Evolutionary conservation across 2,888 invertebrate genomes (phyloP).

Genomic region (Argynnis bischoffii): DNA sequence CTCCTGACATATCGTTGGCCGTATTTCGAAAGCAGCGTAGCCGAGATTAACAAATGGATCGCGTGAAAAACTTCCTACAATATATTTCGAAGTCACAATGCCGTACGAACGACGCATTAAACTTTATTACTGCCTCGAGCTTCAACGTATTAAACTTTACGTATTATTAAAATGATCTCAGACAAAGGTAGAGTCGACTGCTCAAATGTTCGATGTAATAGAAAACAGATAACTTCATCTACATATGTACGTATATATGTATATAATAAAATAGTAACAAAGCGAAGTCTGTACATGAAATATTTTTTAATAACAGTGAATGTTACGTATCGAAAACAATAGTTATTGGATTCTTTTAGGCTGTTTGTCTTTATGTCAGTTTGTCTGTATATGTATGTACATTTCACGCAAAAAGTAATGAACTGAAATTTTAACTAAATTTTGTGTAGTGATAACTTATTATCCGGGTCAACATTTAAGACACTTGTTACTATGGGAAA

Average conservation of each 20-base stretch:
- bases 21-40: slow-evolving; percentile 30
- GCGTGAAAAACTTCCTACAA: slow-evolving; percentile 68
- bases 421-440: too few relatives aligned
- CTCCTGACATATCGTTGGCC: slow-evolving; percentile 26
- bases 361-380: too few relatives aligned
- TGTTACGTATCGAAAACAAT: too few relatives aligned
- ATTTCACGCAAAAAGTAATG: too few relatives aligned
- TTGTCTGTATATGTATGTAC: too few relatives aligned
- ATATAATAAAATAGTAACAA: too few relatives aligned
- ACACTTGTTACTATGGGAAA: too few relatives aligned
- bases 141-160: slow-evolving; percentile 68
- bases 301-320: too few relatives aligned
- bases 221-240: background rate
- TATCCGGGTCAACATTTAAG: too few relatives aligned
- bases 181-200: slow-evolving; percentile 54
- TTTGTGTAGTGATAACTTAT: too few relatives aligned
- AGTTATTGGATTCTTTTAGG: too few relatives aligned
- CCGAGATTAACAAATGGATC: slow-evolving; percentile 69
- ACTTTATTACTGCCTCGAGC: slow-evolving; percentile 71
- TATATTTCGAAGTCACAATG: slow-evolving; percentile 70
- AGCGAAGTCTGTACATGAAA: too few relatives aligned
- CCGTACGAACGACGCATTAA: slow-evolving; percentile 65
- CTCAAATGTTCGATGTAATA: background rate
- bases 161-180: slow-evolving; percentile 76
- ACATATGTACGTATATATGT: background rate